Percentiles rank a stretch among this genome's conserved stretches.
Evolutionary conservation across 92 coral and sea anemone species (phyloP).

Genomic region (Zoanthus solanderi): DNA sequence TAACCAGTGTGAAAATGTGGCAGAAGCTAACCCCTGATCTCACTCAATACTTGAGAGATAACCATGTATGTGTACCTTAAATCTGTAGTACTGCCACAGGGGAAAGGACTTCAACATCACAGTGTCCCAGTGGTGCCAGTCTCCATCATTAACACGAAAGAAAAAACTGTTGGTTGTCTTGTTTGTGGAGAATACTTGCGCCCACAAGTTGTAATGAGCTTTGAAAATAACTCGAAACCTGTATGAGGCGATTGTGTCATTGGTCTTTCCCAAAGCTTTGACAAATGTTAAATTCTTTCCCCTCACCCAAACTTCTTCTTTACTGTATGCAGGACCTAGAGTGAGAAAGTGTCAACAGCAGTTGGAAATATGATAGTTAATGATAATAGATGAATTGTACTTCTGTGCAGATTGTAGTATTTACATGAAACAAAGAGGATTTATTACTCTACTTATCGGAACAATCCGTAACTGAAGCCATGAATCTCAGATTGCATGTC

Average conservation of each 20-base stretch:
- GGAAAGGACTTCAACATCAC: slow-evolving; percentile 45
- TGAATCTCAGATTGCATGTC: too few relatives aligned
- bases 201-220: slow-evolving; percentile 82
- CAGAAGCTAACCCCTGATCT: too few relatives aligned
- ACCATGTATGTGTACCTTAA: slow-evolving; percentile 50
- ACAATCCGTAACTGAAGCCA: too few relatives aligned
- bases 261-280: slow-evolving; percentile 61
- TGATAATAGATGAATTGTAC: too few relatives aligned
- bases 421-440: too few relatives aligned
- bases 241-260: slow-evolving; percentile 76
- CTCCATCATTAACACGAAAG: slow-evolving; percentile 79
- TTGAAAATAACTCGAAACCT: slow-evolving; percentile 59
- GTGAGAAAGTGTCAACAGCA: neutral
- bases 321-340: slow-evolving; percentile 89
- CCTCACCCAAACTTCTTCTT: neutral
- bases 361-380: neutral
- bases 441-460: too few relatives aligned
- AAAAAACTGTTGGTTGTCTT: slow-evolving; percentile 63
- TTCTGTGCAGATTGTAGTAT: too few relatives aligned
- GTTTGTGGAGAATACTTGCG: slow-evolving; percentile 59
- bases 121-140: slow-evolving; percentile 69
- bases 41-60: too few relatives aligned
- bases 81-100: slow-evolving; percentile 72
- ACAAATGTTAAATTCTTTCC: slow-evolving; percentile 50
- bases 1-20: too few relatives aligned